phyloP scores from a whole-genome alignment of 2,113 vertebrate species.

The Erythrocercus mccallii region DNA sequence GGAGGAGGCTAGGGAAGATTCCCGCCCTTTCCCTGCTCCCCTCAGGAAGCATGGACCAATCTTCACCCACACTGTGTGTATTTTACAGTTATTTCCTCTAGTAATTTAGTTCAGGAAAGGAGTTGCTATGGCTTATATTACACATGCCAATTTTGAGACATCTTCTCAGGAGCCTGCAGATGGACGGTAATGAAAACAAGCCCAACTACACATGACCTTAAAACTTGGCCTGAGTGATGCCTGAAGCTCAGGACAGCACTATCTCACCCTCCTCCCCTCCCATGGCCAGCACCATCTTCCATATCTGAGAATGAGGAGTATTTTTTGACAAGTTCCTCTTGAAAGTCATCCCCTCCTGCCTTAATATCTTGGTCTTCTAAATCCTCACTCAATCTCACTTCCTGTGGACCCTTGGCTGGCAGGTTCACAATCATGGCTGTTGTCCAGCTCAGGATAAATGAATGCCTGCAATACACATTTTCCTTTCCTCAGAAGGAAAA shows the following conservation, averaged over 20 bases:
- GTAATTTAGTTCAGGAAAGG: not conserved
- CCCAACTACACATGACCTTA: not conserved
- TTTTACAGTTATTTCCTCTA: not conserved
- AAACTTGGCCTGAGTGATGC: not conserved
- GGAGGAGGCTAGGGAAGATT: not conserved
- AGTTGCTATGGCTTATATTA: not conserved
- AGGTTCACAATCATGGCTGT: not conserved
- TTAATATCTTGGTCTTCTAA: constrained; percentile 4
- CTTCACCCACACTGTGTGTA: not conserved
- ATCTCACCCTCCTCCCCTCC: not conserved
- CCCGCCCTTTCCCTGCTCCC: not conserved
- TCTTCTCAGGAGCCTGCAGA: not conserved
- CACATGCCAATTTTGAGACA: not conserved
- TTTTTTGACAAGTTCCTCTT: not conserved
- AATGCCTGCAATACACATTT: not conserved
- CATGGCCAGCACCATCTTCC: not conserved
- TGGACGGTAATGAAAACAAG: not conserved
- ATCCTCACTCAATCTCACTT: constrained; percentile 13
- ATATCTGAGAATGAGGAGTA: not conserved
- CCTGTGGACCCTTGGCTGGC: not conserved
- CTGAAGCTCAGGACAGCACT: not conserved
- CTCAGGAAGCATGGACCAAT: not conserved
- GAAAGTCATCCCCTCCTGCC: not conserved
- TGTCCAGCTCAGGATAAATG: not conserved
- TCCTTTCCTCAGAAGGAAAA: not conserved